These are phyloP conservation scores for Onychostoma macrolepis DNA, from an alignment of 2,113 vertebrate species.

Conservation along the genomic window DNA sequence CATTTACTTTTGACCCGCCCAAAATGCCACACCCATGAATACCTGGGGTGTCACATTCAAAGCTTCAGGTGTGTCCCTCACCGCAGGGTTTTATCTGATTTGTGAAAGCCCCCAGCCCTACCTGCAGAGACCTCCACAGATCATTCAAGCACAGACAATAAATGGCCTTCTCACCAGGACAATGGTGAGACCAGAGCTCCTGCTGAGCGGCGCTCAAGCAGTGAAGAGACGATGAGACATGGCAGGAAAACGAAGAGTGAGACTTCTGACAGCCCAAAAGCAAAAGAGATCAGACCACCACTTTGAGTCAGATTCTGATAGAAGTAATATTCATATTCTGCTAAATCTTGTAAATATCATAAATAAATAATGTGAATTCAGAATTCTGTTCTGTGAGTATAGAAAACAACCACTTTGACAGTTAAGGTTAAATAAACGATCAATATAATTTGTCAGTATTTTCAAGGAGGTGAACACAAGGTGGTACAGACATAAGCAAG, in stretches of 20 bases:
- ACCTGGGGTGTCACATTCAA: background rate
- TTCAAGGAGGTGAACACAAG: background rate
- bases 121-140: background rate
- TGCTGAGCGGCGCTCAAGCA: too few species aligned
- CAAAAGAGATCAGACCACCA: too few species aligned
- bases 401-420: background rate
- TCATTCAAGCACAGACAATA: background rate
- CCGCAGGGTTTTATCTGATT: background rate
- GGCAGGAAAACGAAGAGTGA: background rate
- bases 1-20: too few species aligned
- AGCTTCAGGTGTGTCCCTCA: background rate
- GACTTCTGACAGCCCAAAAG: background rate
- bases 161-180: background rate
- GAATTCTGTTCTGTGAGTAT: background rate
- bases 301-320: too few species aligned
- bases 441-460: background rate
- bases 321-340: too few species aligned
- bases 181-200: background rate
- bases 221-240: background rate
- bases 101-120: background rate
- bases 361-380: too few species aligned
- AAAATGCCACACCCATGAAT: too few species aligned
- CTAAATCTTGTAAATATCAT: too few species aligned
- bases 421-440: background rate
- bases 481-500: background rate